phyloP scores from a whole-genome alignment of 2,888 invertebrate species.

The Plebejus argus region DNA sequence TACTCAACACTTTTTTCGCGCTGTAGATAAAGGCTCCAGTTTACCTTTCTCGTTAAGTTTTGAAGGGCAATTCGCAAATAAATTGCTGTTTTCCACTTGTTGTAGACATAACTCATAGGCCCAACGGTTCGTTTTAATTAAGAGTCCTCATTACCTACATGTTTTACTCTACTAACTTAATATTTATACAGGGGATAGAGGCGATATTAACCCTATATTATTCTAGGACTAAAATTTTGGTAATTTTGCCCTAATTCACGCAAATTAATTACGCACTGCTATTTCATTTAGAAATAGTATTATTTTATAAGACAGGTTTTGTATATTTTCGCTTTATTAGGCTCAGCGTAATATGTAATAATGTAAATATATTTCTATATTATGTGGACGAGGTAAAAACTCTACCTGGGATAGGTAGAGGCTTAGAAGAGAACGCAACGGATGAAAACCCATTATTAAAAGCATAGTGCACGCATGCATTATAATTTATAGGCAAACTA shows the following conservation, averaged over 20 bases:
- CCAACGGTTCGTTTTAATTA: conserved; percentile 7
- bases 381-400: no score
- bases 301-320: background rate
- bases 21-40: background rate
- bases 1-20: background rate
- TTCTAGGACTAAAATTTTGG: background rate
- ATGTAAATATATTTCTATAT: no score
- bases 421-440: no score
- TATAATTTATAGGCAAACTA: background rate
- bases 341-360: no score
- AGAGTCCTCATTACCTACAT: background rate
- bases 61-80: conserved; percentile 10
- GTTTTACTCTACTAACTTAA: conserved; percentile 3
- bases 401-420: no score
- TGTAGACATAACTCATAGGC: background rate
- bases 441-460: no score
- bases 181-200: background rate
- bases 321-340: no score
- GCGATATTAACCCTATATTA: background rate
- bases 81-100: conserved; percentile 19
- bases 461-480: no score
- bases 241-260: background rate
- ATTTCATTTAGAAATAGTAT: background rate
- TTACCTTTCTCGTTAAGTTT: background rate
- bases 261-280: background rate